A percentile compares a stretch with the other conserved stretches of the same genome.
Conservation (phyloP, 2,113 vertebrate genomes). For the Prinia subflava region DNA sequence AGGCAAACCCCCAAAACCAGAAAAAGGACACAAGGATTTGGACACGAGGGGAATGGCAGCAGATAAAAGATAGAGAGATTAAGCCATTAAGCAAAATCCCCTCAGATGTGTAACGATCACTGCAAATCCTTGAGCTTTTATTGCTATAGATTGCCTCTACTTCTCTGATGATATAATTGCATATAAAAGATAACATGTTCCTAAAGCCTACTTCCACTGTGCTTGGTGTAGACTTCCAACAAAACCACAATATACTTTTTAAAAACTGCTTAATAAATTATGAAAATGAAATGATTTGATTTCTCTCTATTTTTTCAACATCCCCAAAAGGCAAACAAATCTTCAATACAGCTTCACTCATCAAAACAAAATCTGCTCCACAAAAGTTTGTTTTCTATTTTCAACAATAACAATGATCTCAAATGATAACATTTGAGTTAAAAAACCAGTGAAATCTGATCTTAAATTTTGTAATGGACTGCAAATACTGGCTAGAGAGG, state of each 20-base stretch:
- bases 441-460: background rate
- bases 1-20: background rate
- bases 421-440: background rate
- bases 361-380: background rate
- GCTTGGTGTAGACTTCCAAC: background rate
- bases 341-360: background rate
- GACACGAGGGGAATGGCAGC: background rate
- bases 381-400: background rate
- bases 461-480: background rate
- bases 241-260: background rate
- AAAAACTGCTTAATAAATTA: background rate
- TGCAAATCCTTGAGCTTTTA: background rate
- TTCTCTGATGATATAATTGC: background rate
- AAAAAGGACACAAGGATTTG: background rate
- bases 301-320: background rate
- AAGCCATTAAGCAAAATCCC: background rate
- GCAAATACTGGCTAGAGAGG: background rate
- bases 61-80: background rate
- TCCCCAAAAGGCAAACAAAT: background rate
- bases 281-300: background rate
- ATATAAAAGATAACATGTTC: background rate
- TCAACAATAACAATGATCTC: background rate
- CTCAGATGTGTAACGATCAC: background rate
- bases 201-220: background rate
- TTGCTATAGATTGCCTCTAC: background rate